Evolutionary conservation across 2,888 invertebrate genomes (phyloP), one percentile per base, ranked within the genome.

Genomic region (Neoscelio sp.): DNA sequence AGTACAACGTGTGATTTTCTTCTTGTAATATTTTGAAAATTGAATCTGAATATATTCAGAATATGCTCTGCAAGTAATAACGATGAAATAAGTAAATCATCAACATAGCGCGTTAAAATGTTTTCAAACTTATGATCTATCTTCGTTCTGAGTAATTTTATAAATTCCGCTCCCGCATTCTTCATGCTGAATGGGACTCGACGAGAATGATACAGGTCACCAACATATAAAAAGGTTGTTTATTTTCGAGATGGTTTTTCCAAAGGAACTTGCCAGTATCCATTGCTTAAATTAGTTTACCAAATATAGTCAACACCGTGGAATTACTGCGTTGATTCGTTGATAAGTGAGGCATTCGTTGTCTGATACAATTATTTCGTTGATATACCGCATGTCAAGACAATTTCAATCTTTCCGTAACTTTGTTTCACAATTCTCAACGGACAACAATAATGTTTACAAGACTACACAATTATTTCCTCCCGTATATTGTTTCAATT

Each of bases 341-440:
- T 46, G 5, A 77, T 77, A 3, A 80, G 6, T 0, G 75, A 78
- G 4, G 65, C n/a, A 60, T 17, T 80, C 67, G 33, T 86, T 86
- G 6, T 80, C 85, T 0, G 81, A 50, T 35, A 82, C 73, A 64
- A 88, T 85, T 13, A 67, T 44, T 3, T 70, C 71, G 65, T 88
- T 87, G 2, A 87, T 44, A 50, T 68, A 50, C 1, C 87, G 62
- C 6, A 86, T 87, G 60, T 88, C 86, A 26, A 87, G 68, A 75
- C 87, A 78, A 0, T 67, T 33, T 48, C 73, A 20, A 4, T 73
- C 33, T 15, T 46, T 13, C 0, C 42, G n/a, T 56, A 82, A 87
- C 83, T 10, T 83, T 84, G 48, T 87, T 87, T 44, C 78, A 84
- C 83, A 2, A 84, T 82, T 7, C 85, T 83, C 10, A 87, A 48